These are phyloP conservation scores for Heterotilapia buettikoferi DNA, from an alignment of 2,113 vertebrate genomes.

Conservation along the genomic window DNA sequence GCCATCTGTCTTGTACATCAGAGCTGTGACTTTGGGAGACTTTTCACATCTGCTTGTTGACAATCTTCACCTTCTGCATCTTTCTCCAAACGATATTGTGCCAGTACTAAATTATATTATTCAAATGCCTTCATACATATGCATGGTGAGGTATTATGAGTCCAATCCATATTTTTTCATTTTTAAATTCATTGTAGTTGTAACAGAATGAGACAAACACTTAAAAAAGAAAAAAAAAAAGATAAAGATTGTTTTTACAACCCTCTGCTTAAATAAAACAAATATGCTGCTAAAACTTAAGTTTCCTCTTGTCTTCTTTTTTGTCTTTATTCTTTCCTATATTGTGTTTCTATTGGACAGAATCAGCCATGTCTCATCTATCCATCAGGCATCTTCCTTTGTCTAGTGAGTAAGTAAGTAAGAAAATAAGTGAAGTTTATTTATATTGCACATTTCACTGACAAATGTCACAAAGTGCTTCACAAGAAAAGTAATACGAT, in stretches of 20 bases:
- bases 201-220: background rate
- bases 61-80: background rate
- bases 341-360: background rate
- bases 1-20: background rate
- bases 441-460: background rate
- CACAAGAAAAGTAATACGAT: background rate
- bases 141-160: background rate
- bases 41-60: background rate
- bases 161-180: background rate
- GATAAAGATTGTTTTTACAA: background rate
- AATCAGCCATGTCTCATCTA: background rate
- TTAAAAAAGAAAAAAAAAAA: background rate
- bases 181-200: background rate
- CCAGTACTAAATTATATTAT: background rate
- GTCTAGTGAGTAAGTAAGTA: background rate
- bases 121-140: background rate
- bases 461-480: background rate
- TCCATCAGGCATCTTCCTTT: background rate
- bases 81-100: background rate
- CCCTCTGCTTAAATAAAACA: background rate
- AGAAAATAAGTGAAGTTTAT: background rate
- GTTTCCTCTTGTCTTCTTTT: background rate
- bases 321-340: background rate
- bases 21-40: background rate
- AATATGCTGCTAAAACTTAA: background rate